Evolutionary conservation across 1,140 invertebrate species (phyloP), one percentile per base, ranked within the genome.

Genomic region (Halyomorpha halys): DNA sequence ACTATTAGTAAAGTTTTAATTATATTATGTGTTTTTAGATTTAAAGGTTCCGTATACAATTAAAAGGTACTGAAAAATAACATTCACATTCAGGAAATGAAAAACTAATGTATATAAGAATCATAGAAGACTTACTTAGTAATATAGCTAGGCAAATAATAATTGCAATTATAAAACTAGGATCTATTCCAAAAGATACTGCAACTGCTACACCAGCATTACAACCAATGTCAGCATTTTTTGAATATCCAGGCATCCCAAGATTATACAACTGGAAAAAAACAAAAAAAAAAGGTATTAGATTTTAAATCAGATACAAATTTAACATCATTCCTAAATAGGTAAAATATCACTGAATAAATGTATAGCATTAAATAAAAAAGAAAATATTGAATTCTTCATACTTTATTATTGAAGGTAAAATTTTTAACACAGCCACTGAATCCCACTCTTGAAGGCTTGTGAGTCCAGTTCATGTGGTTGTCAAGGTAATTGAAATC

Each of bases 391-490:
- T n/a, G n/a, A n/a, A n/a, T n/a, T n/a, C n/a, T n/a, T n/a, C 73
- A 76, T 73, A 85, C 82, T 72, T 81, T 82, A 67, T 82, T 82
- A 72, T 91, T 90, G 69, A 89, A 85, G 0, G 88, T 90, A 60
- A 93, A 80, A 72, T 92, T 92, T 65, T 83, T 83, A 65, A 97
- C 85, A 73, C 94, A 97, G 0, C 94, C 94, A 53, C 80, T 76
- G 72, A 92, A 94, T 64, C 83, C 81, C 62, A 77, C 77, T 21
- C 77, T 76, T 1, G 80, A 83, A 2, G 89, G 89, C 23, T 79
- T 75, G 70, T 82, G 75, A 49, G 78, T 77, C 86, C 85, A 87
- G 64, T 76, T 72, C 59, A 75, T 68, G 8, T 78, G 73, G 0
- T 74, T 72, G 2, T 79, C 79, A 2, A 91, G 74, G 19, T 78